A percentile compares a stretch with the other conserved stretches of the same genome.
These are phyloP conservation scores for Criorhina ranunculi DNA, from an alignment of 2,888 invertebrate genomes.

Conservation along the genomic window DNA sequence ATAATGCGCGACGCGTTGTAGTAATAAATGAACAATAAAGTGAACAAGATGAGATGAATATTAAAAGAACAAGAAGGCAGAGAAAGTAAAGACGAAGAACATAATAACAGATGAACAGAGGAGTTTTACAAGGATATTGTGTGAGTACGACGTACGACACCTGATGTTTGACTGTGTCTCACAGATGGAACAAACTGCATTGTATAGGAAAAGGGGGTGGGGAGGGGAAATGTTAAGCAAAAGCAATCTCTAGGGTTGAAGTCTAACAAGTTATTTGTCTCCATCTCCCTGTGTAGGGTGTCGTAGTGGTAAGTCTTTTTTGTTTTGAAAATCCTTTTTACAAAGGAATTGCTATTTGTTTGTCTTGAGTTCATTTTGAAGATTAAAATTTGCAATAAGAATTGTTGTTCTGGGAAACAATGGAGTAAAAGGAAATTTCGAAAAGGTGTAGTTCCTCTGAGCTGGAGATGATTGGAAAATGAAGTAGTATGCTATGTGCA, in stretches of 20 bases:
- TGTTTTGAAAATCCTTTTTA: constrained; percentile 33
- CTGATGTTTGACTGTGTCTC: constrained; percentile 60
- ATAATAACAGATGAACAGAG: constrained; percentile 11
- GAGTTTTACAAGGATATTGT: constrained; percentile 41
- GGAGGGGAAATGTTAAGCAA: too few species aligned
- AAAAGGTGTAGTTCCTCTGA: not conserved
- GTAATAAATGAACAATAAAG: constrained; percentile 70
- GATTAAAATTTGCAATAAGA: constrained; percentile 69
- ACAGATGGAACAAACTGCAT: not conserved
- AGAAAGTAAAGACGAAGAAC: constrained; percentile 10
- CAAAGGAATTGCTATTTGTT: constrained; percentile 69
- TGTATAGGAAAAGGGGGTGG: constrained; percentile 8
- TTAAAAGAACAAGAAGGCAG: constrained; percentile 11
- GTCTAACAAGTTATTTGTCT: constrained; percentile 71
- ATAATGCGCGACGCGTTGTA: constrained; percentile 30
- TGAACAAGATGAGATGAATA: constrained; percentile 60
- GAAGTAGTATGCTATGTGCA: not conserved
- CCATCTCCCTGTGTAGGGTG: not conserved
- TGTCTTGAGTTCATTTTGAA: constrained; percentile 72
- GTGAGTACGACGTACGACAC: constrained; percentile 57
- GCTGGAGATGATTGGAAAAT: constrained; percentile 2
- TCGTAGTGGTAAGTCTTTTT: constrained; percentile 20
- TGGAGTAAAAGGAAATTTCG: not conserved
- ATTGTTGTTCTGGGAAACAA: constrained; percentile 13
- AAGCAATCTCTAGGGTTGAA: constrained; percentile 52